Percentiles rank a stretch among this genome's conserved stretches.
Evolutionary conservation across 2,113 vertebrate genomes (phyloP).

Genomic region (Scartelaos histophorus): DNA sequence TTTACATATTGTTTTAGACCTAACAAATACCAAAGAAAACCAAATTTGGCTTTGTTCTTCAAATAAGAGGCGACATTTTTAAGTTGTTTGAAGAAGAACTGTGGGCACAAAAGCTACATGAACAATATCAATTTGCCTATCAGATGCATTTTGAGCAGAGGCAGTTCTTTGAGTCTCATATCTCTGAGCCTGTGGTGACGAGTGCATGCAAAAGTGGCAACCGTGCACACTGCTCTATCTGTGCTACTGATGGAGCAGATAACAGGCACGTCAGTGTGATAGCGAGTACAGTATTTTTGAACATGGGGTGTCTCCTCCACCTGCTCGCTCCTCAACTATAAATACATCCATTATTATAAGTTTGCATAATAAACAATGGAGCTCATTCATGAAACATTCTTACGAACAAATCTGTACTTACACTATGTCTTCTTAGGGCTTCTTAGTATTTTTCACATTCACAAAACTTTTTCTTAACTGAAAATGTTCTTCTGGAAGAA

Average conservation of each 20-base stretch:
- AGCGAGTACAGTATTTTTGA: not conserved
- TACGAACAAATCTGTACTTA: too few species aligned
- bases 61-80: not conserved
- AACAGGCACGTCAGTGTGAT: slow-evolving; percentile 22
- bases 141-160: slow-evolving; percentile 2
- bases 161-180: not conserved
- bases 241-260: slow-evolving; percentile 39
- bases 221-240: slow-evolving; percentile 33
- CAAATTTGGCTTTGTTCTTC: not conserved
- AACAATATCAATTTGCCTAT: not conserved
- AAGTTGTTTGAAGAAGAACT: slow-evolving; percentile 1
- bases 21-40: too few species aligned
- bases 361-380: slow-evolving; percentile 1
- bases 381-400: too few species aligned
- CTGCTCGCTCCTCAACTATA: slow-evolving; percentile 33
- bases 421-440: too few species aligned
- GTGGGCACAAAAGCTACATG: slow-evolving; percentile 13
- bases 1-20: too few species aligned
- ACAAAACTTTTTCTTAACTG: too few species aligned
- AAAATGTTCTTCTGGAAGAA: too few species aligned
- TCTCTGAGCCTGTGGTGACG: slow-evolving; percentile 14
- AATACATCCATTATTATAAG: not conserved
- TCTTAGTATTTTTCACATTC: too few species aligned
- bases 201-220: slow-evolving; percentile 15
- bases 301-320: slow-evolving; percentile 39